phyloP scores from a whole-genome alignment of 2,888 invertebrate genomes.

The Aspidapion aeneum region DNA sequence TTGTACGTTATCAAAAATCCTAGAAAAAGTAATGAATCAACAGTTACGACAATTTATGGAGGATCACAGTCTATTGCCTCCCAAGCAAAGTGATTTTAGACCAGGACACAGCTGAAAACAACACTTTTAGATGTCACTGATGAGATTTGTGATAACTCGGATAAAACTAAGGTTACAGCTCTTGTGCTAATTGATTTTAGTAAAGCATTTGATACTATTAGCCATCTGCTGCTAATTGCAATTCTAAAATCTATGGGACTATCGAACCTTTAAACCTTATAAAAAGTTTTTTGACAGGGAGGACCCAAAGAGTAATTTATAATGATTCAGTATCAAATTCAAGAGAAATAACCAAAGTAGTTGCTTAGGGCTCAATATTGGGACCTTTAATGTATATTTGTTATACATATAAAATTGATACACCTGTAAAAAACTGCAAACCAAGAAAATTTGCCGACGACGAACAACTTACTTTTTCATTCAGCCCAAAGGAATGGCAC shows the following conservation, averaged over 20 bases:
- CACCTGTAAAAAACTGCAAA: neutral
- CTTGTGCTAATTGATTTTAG: neutral
- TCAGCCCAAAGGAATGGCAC: neutral
- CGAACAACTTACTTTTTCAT: neutral
- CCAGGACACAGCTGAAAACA: neutral
- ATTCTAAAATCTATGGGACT: neutral
- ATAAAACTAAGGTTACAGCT: neutral
- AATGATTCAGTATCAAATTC: neutral
- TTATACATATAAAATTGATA: neutral
- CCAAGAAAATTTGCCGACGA: neutral
- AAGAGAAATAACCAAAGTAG: neutral
- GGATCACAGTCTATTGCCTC: neutral
- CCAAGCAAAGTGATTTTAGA: neutral
- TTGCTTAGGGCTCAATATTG: slow-evolving; percentile 1
- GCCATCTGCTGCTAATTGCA: neutral
- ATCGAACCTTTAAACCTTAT: neutral
- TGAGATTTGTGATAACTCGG: neutral
- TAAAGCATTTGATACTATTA: slow-evolving; percentile 1
- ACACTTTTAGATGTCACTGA: neutral
- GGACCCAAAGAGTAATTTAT: neutral
- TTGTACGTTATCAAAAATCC: neutral
- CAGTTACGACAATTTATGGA: neutral
- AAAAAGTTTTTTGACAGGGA: slow-evolving; percentile 1
- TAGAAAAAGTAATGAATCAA: neutral
- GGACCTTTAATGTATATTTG: neutral